Evolutionary conservation across 2,113 vertebrate genomes (phyloP), one percentile per base, ranked within the genome.

Genomic region (Etheostoma spectabile): DNA sequence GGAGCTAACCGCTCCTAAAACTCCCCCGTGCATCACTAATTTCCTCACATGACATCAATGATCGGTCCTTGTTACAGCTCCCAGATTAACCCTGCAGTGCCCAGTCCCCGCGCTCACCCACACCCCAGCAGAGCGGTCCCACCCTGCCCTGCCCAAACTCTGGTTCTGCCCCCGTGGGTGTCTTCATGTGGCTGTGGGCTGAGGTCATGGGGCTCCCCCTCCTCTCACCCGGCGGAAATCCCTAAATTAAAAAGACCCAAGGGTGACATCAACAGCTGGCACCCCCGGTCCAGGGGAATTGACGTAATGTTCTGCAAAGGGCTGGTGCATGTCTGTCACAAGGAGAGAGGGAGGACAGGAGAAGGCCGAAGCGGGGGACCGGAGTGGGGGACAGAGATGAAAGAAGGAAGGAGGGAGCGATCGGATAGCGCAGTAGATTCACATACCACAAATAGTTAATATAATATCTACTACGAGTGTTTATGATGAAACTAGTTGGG

Each of bases 221-320:
- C 82, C 86, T 92, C 88, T 91, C 90, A 91, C 83, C 91, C 89
- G 88, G 79, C 87, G 91, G 88, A 93, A 95, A 95, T 93, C 91
- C 88, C 90, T 89, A 92, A 94, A 93, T 88, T 89, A 93, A 94
- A 93, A 93, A 90, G 90, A 86, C 89, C 91, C 90, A 85, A 60
- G 86, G 90, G 90, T 92, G 94, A 94, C 92, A 92, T 95, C 91
- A 94, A 92, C 88, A 90, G 87, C 92, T 94, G 93, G 90, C 87
- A 89, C 84, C 81, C 88, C 88, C 51, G 2, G 49, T 65, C 63
- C 65, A 74, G 83, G 65, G 77, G 81, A 60, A 74, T 69, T 93
- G 91, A 94, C 74, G 86, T 94, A 89, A 94, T 93, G 83, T 42
- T 55, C 59, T 67, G 86, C 87, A 66, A 83, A 90, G 86, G 89